Evolutionary conservation across 1,140 invertebrate species (phyloP), one percentile per base, ranked within the genome.

Genomic region (Cepaea nemoralis): DNA sequence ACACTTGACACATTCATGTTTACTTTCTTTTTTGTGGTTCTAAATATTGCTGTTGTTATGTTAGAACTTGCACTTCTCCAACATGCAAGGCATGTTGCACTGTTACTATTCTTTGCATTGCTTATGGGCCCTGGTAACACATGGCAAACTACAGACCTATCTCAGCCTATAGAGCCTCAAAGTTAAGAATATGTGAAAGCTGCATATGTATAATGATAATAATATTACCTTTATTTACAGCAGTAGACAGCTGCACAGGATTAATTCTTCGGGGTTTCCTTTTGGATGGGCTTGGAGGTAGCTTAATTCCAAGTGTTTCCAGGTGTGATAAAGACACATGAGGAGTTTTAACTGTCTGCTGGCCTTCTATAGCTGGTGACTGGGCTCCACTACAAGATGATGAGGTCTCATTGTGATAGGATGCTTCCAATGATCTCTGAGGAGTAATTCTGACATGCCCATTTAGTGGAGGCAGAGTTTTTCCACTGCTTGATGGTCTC

Each of bases 271-370:
- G 3, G 8, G 75, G 75, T n/a, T 63, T 77, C 39, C 75, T 1
- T 40, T 31, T 63, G 33, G 75, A 77, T 50, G 75, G 75, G 39
- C 75, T 77, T 59, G 37, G 75, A 40, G 75, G 75, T 22, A 77
- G 48, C 5, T 39, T 37, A n/a, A 77, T 63, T 3, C 75, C 75
- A 1, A 63, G 55, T 8, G 33, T 63, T 39, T 63, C 75, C 22
- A 77, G 42, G 1, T 48, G 39, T 42, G 71, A 39, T 35, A 35
- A 16, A 33, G 6, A 16, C 24, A 3, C 19, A 3, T 3, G 1
- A 24, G 37, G 19, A 16, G 16, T 22, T 42, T 10, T 70, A 2
- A n/a, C 6, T 70, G 19, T 27, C 35, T 22, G 40, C 69, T 70
- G 69, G 39, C 6, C 35, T 6, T 39, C 19, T 22, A 3, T 8